Percentiles rank a stretch among this genome's conserved stretches.
Conservation (phyloP, 2,113 vertebrate species). For the Colossoma macropomum region DNA sequence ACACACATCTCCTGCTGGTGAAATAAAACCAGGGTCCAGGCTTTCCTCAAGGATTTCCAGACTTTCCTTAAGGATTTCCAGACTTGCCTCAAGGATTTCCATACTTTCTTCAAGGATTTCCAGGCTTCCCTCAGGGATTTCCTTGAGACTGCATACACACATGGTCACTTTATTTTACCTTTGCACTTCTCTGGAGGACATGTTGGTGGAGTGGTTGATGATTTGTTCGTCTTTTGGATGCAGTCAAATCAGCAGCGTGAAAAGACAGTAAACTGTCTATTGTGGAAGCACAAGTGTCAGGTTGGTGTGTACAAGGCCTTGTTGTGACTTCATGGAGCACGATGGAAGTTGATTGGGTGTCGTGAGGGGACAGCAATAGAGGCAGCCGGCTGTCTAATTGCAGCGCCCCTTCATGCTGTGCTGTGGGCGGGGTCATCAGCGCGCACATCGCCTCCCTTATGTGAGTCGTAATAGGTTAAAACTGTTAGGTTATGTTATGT, state of each 20-base stretch:
- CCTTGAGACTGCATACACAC: not conserved
- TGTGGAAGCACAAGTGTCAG: not conserved
- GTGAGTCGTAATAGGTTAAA: not conserved
- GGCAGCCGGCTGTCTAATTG: not conserved
- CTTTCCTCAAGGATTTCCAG: not conserved
- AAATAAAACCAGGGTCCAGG: not conserved
- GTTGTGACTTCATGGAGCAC: not conserved
- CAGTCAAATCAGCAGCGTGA: not conserved
- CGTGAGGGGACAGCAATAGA: not conserved
- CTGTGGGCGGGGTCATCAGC: not conserved
- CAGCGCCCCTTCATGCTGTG: conserved; percentile 1
- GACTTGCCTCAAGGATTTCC: not conserved
- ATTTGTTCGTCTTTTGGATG: not conserved
- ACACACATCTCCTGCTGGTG: not conserved
- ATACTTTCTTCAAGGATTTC: not conserved
- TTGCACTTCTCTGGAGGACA: not conserved
- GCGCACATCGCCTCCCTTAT: not conserved
- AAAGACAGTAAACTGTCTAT: not conserved
- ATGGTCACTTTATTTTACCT: not conserved
- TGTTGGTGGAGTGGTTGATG: not conserved
- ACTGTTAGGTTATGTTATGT: not conserved
- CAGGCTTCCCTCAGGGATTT: not conserved
- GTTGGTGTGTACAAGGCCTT: not conserved
- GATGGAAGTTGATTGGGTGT: not conserved
- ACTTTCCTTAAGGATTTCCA: not conserved